Conservation (phyloP, 2,888 invertebrate species). For the Omphaloscelis lunosa region DNA sequence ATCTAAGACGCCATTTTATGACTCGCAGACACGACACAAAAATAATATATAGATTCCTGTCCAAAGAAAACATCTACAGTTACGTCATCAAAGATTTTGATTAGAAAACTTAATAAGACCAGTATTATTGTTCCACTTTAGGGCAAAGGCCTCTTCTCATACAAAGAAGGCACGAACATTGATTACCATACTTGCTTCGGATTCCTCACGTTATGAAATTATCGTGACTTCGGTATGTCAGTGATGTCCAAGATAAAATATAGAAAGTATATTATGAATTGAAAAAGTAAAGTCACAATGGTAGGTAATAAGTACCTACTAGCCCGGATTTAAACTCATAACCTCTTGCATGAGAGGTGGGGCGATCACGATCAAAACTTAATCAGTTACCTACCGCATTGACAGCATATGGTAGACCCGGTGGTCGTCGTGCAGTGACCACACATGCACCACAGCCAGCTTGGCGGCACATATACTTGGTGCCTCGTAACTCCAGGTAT, state of each 20-base stretch:
- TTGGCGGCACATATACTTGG: conserved; percentile 93
- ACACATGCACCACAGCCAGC: conserved; percentile 93
- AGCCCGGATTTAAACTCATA: neutral
- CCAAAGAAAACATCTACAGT: neutral
- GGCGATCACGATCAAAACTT: neutral
- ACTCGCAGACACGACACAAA: neutral
- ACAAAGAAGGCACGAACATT: neutral
- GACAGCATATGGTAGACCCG: conserved; percentile 84
- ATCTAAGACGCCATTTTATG: neutral
- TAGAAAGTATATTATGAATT: neutral
- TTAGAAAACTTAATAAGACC: neutral
- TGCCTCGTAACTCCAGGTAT: conserved; percentile 90
- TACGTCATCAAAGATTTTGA: neutral
- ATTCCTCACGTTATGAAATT: neutral
- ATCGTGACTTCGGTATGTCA: neutral
- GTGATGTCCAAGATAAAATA: neutral
- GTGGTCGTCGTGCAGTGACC: conserved; percentile 81
- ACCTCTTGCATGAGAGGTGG: neutral
- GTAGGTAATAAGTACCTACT: neutral
- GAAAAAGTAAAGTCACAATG: neutral
- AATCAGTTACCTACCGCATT: conserved; percentile 90
- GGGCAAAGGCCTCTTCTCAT: neutral
- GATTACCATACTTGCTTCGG: neutral
- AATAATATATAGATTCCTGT: too few species aligned
- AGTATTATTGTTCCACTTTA: neutral